Evolutionary conservation across 2,797 vertebrate species (phyloP).

Genomic region (Helostoma temminkii): DNA sequence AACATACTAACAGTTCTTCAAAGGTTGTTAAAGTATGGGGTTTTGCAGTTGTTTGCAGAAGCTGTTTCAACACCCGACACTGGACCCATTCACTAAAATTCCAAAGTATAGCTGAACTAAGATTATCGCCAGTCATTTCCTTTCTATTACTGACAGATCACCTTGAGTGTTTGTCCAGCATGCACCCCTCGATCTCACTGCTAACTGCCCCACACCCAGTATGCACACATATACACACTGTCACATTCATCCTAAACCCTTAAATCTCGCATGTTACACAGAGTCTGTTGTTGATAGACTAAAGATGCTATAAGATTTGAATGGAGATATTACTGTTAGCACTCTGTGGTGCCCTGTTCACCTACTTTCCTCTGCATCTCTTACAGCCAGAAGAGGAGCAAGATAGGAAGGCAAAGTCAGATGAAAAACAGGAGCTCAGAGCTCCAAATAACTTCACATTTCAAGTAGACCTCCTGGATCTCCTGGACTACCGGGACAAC

Average conservation of each 20-base stretch:
- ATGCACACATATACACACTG: conserved; percentile 33
- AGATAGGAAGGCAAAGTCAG: conserved; percentile 16
- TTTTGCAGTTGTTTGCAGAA: conserved; percentile 23
- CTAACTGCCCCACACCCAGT: conserved; percentile 39
- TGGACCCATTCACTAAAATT: conserved; percentile 50
- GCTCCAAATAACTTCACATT: conserved; percentile 26
- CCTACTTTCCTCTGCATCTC: conserved; percentile 37
- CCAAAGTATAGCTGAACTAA: conserved; percentile 25
- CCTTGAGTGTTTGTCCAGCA: conserved; percentile 58
- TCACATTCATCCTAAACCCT: conserved; percentile 26
- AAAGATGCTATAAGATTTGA: conserved; percentile 68
- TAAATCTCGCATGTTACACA: conserved; percentile 52
- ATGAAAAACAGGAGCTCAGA: not conserved
- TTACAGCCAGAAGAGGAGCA: conserved; percentile 28
- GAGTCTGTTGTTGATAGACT: conserved; percentile 74
- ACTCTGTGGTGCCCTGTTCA: conserved; percentile 45
- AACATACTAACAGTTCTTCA: not conserved
- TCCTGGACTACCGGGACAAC: conserved; percentile 29
- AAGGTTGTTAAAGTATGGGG: not conserved
- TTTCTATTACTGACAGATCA: conserved; percentile 55
- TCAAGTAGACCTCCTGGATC: conserved; percentile 6
- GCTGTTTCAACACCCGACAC: conserved; percentile 21
- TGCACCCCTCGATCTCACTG: conserved; percentile 24
- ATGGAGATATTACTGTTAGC: conserved; percentile 66
- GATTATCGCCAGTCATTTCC: conserved; percentile 39